These are phyloP conservation scores for Naja naja DNA, from an alignment of 2,113 vertebrate genomes.

Conservation along the genomic window DNA sequence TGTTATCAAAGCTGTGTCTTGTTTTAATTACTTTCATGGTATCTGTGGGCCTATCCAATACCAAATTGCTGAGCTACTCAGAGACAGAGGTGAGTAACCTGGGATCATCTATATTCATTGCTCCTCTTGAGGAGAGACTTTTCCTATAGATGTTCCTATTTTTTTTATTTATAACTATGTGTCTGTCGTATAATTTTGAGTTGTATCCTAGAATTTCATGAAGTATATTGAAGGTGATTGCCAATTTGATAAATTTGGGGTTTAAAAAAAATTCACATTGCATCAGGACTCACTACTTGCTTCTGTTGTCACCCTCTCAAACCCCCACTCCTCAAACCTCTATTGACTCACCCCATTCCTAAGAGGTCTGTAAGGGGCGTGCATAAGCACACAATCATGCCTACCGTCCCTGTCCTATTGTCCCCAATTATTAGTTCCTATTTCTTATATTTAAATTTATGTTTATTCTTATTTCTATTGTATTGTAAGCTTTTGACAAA, in stretches of 20 bases:
- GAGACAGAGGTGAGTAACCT: conserved; percentile 79
- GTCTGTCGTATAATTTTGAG: not conserved
- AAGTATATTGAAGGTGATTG: not conserved
- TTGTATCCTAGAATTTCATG: not conserved
- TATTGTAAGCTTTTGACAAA: too few relatives aligned
- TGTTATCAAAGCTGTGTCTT: conserved; percentile 80
- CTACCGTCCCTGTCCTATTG: too few relatives aligned
- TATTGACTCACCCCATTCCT: too few relatives aligned
- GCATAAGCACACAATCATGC: too few relatives aligned
- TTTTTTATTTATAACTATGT: not conserved
- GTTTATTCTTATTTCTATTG: too few relatives aligned
- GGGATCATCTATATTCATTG: not conserved
- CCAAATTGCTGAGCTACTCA: conserved; percentile 85
- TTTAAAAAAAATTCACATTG: not conserved
- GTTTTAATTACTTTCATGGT: conserved; percentile 83
- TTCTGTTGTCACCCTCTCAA: too few relatives aligned
- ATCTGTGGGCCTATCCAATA: conserved; percentile 83
- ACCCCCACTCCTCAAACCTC: too few relatives aligned
- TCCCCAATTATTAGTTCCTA: too few relatives aligned
- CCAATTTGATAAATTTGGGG: not conserved
- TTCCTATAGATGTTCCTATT: not conserved
- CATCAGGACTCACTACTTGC: too few relatives aligned
- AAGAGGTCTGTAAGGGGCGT: too few relatives aligned
- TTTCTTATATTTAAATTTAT: too few relatives aligned
- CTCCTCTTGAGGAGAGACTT: not conserved